A percentile compares a stretch with the other conserved stretches of the same genome.
These are phyloP conservation scores for Serinus canaria DNA, from an alignment of 2,113 vertebrate genomes.

Conservation along the genomic window DNA sequence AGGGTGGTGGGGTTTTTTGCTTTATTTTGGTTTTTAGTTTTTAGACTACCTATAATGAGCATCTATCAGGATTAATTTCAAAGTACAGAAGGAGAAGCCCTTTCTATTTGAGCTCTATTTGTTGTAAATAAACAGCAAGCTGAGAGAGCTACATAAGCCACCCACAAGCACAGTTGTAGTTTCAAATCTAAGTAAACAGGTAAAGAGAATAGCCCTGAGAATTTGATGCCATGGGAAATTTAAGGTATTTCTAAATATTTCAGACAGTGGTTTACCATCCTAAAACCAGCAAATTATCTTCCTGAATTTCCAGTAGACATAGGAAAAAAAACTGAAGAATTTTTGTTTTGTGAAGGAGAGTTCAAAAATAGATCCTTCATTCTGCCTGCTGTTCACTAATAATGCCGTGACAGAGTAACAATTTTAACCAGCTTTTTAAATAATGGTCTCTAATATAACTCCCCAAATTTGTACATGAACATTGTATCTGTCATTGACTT, in stretches of 20 bases:
- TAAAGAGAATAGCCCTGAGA: neutral
- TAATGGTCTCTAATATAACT: neutral
- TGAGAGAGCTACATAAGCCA: neutral
- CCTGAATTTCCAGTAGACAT: neutral
- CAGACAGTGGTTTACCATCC: neutral
- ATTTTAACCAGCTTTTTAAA: neutral
- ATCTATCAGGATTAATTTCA: neutral
- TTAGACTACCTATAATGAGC: neutral
- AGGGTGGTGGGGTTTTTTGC: fast-evolving
- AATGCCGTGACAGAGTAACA: neutral
- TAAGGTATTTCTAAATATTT: neutral
- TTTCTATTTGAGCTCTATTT: neutral
- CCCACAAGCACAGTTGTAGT: neutral
- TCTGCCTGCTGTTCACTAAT: neutral
- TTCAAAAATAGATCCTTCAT: neutral
- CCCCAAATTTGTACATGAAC: neutral
- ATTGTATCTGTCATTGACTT: neutral
- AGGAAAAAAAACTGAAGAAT: neutral
- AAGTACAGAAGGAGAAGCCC: neutral
- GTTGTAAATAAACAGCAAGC: neutral
- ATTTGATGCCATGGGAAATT: neutral
- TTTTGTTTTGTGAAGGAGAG: neutral
- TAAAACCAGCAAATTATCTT: neutral
- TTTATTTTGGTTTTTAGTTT: neutral
- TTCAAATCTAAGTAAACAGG: neutral